Percentiles rank a stretch among this genome's conserved stretches.
Conservation (phyloP, 2,113 vertebrate species). For the Mormoops blainvillei region DNA sequence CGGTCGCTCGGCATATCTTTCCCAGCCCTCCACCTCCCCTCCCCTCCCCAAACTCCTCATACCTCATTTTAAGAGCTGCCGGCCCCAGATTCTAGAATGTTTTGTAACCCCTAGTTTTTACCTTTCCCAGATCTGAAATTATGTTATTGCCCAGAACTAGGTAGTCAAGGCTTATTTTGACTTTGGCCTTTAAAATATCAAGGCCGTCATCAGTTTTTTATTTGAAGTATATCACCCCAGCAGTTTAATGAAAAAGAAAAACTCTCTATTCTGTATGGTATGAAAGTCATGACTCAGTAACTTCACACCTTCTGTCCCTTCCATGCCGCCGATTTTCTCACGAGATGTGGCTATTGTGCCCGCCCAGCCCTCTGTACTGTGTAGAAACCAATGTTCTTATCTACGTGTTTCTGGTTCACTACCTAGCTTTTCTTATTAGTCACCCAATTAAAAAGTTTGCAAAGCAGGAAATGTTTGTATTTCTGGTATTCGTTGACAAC, state of each 20-base stretch:
- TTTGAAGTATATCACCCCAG: constrained; percentile 21
- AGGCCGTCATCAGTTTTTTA: constrained; percentile 13
- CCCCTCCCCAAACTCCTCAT: background rate
- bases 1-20: background rate
- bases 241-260: constrained; percentile 37
- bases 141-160: constrained; percentile 7
- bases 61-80: constrained; percentile 53
- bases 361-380: background rate
- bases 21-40: no score
- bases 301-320: constrained; percentile 1
- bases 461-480: constrained; percentile 33
- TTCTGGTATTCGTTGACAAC: constrained; percentile 19
- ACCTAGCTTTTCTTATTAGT: background rate
- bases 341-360: background rate
- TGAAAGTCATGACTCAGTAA: constrained; percentile 2
- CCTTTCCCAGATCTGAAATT: constrained; percentile 26
- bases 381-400: constrained; percentile 41
- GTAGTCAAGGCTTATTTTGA: constrained; percentile 32
- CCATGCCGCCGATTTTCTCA: constrained; percentile 2
- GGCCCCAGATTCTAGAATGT: background rate
- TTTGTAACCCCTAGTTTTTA: background rate
- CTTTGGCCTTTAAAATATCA: constrained; percentile 34
- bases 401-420: constrained; percentile 39
- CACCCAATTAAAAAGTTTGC: background rate
- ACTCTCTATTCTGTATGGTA: background rate